Evolutionary conservation across 2,113 vertebrate genomes (phyloP).

Genomic region (Dolichotis patagonum): DNA sequence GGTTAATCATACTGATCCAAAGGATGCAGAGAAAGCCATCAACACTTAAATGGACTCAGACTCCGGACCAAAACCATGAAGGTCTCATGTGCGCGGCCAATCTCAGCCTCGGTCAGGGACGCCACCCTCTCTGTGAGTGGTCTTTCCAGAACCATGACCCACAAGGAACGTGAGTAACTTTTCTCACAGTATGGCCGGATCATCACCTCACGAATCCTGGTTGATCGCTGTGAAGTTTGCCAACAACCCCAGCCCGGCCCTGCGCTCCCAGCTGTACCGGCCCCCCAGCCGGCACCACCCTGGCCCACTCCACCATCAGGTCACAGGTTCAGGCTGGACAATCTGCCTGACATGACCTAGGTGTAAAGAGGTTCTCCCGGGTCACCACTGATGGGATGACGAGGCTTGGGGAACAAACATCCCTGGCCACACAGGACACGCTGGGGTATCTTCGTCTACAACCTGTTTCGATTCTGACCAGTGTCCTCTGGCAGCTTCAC

Average conservation of each 20-base stretch:
- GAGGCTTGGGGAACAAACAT: conserved; percentile 99
- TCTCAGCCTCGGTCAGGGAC: conserved; percentile 99
- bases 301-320: conserved; percentile 99
- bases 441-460: conserved; percentile 99
- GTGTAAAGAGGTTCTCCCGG: conserved; percentile 99
- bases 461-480: conserved; percentile 98
- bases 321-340: conserved; percentile 99
- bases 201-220: conserved; percentile 99
- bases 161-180: conserved; percentile 99
- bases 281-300: conserved; percentile 99
- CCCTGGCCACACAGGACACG: conserved; percentile 98
- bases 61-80: conserved; percentile 64
- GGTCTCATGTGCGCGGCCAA: conserved; percentile 99
- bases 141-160: conserved; percentile 99
- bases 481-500: conserved; percentile 99
- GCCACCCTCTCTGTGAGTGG: conserved; percentile 99
- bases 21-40: no score
- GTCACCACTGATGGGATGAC: conserved; percentile 99
- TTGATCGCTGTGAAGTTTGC: conserved; percentile 99
- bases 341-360: conserved; percentile 99
- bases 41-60: no score
- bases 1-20: no score
- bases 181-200: conserved; percentile 99
- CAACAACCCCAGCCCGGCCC: conserved; percentile 99
- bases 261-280: conserved; percentile 99